Conservation (phyloP, 2,113 vertebrate species). For the Opisthocomus hoazin region DNA sequence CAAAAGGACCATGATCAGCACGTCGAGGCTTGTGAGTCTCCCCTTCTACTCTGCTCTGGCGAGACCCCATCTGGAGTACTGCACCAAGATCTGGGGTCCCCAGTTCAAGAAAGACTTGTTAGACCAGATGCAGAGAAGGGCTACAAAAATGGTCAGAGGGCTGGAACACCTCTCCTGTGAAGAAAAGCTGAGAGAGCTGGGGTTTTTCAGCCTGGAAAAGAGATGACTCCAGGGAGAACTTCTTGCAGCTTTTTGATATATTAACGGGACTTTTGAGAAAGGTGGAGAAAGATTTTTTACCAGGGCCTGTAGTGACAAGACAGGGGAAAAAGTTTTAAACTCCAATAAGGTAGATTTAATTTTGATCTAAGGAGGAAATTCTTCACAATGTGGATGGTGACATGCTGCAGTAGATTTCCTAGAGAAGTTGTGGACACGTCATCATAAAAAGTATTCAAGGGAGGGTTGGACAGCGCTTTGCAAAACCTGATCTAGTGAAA, state of each 20-base stretch:
- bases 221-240: neutral
- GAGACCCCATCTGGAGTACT: neutral
- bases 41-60: neutral
- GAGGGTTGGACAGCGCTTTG: neutral
- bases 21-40: rapidly evolving
- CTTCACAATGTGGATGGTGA: neutral
- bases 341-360: neutral
- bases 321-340: neutral
- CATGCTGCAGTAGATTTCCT: neutral
- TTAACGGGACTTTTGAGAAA: neutral
- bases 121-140: neutral
- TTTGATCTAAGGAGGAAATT: neutral
- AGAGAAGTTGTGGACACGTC: neutral
- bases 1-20: neutral
- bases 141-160: neutral
- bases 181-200: neutral
- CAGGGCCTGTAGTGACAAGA: neutral
- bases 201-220: neutral
- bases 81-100: neutral
- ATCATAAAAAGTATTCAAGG: neutral
- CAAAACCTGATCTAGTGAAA: neutral
- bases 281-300: neutral
- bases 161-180: neutral
- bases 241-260: neutral
- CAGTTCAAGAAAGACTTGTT: neutral